Conservation (phyloP, 2,888 invertebrate species). For the Trissolcus brochymenae region DNA sequence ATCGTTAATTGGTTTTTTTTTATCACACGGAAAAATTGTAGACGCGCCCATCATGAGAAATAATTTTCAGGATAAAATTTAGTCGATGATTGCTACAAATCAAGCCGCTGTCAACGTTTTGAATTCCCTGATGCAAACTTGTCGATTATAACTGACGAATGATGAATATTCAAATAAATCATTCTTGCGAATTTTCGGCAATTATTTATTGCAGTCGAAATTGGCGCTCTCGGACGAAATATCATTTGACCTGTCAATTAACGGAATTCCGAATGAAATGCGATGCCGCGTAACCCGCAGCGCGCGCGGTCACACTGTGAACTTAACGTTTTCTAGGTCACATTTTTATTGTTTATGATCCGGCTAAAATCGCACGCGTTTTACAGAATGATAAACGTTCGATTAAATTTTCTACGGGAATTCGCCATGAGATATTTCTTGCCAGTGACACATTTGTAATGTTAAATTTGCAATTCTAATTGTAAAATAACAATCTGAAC, state of each 20-base stretch:
- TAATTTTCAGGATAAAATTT: too few species aligned
- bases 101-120: too few species aligned
- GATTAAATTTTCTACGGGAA: conserved; percentile 11
- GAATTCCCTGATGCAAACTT: too few species aligned
- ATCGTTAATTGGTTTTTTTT: too few species aligned
- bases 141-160: conserved; percentile 5
- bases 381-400: conserved; percentile 10
- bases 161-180: conserved; percentile 30
- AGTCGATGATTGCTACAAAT: too few species aligned
- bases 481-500: conserved; percentile 17
- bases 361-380: conserved; percentile 9
- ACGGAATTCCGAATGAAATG: conserved; percentile 18
- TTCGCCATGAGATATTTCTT: conserved; percentile 12
- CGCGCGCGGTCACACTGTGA: conserved; percentile 13
- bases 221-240: conserved; percentile 2
- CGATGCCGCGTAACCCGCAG: neutral
- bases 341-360: conserved; percentile 28
- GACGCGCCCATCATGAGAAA: too few species aligned
- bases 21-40: too few species aligned
- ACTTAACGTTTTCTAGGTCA: conserved; percentile 27
- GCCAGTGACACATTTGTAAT: conserved; percentile 5
- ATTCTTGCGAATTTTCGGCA: conserved; percentile 27
- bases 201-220: conserved; percentile 21
- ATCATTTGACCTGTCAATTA: conserved; percentile 40
- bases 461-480: conserved; percentile 19